Conservation (phyloP, 1,140 invertebrate genomes). For the Eriocheir sinensis region DNA sequence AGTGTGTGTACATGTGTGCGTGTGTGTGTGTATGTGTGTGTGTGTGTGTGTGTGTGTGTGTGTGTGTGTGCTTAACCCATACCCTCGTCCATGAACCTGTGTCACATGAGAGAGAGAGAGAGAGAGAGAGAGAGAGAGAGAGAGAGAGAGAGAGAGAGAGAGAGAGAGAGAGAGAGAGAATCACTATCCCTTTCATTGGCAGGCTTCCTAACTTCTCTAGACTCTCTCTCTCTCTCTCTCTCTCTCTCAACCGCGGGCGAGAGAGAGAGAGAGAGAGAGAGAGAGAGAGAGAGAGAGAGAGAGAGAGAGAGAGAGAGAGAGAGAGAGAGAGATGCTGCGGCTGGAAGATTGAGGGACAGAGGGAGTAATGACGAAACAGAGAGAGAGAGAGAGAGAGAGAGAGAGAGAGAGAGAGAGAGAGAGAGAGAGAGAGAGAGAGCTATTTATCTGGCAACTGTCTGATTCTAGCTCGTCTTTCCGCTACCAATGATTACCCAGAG, state of each 20-base stretch:
- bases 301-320: constrained; percentile 19
- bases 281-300: neutral
- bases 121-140: constrained; percentile 39
- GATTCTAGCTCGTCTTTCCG: too few relatives aligned
- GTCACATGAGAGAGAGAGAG: constrained; percentile 18
- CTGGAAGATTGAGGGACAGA: neutral
- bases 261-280: neutral
- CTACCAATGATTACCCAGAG: too few relatives aligned
- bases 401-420: constrained; percentile 23
- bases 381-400: constrained; percentile 20
- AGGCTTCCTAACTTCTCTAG: neutral
- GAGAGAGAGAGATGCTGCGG: neutral
- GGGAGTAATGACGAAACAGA: too few relatives aligned
- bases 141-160: constrained; percentile 43
- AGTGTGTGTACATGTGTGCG: neutral
- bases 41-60: neutral
- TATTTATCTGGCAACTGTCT: too few relatives aligned
- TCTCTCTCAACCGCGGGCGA: neutral
- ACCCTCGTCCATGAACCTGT: neutral
- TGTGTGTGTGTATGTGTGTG: neutral
- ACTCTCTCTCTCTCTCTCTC: constrained; percentile 61
- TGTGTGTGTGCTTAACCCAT: neutral
- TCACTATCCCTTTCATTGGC: neutral
- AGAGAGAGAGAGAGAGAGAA: constrained; percentile 1
- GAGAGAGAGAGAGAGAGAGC: constrained; percentile 12